Conservation (phyloP, 2,113 vertebrate genomes). For the Muntiacus reevesi region DNA sequence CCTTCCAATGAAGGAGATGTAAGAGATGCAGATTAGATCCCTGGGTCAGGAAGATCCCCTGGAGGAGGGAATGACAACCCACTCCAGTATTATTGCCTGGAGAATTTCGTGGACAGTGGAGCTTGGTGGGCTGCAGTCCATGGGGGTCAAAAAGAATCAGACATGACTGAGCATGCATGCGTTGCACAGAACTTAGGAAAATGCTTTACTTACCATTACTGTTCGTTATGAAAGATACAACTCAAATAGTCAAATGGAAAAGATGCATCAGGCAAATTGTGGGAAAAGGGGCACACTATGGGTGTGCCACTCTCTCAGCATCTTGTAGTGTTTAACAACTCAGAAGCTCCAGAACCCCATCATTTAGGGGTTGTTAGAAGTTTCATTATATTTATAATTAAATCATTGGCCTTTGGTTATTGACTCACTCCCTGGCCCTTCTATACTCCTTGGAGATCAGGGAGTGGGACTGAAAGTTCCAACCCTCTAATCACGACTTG, state of each 20-base stretch:
- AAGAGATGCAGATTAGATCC: neutral
- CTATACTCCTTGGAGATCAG: neutral
- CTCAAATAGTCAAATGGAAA: neutral
- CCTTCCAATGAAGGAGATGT: neutral
- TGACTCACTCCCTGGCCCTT: neutral
- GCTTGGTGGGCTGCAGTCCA: neutral
- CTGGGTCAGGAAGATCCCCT: neutral
- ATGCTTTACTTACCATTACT: neutral
- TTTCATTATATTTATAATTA: neutral
- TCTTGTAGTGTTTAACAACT: neutral
- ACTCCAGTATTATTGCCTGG: neutral
- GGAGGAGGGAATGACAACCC: neutral
- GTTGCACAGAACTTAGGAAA: neutral
- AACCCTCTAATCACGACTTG: neutral
- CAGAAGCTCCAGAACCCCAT: neutral
- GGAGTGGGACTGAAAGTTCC: neutral
- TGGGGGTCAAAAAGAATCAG: neutral
- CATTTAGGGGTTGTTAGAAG: neutral
- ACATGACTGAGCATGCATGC: neutral
- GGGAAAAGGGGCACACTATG: neutral
- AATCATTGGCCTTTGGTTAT: neutral
- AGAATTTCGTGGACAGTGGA: fast-evolving
- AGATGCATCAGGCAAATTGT: neutral
- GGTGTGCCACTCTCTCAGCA: neutral
- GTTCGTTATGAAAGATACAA: neutral